These are phyloP conservation scores for Baronia brevicornis DNA, from an alignment of 2,888 invertebrate species.

Conservation along the genomic window DNA sequence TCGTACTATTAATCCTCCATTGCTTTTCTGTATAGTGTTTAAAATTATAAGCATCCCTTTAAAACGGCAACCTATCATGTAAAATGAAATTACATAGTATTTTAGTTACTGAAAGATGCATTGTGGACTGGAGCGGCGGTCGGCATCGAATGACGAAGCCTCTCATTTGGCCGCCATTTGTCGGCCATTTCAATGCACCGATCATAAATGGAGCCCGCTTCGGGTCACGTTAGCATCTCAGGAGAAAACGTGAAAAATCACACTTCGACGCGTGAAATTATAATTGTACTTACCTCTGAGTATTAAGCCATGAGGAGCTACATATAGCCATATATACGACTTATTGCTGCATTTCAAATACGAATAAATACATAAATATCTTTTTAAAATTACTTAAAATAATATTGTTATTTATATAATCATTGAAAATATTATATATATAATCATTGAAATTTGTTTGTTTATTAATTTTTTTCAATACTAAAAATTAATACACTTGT, in stretches of 20 bases:
- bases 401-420: conserved; percentile 13
- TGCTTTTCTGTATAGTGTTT: conserved; percentile 18
- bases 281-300: conserved; percentile 24
- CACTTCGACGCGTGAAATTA: conserved; percentile 66
- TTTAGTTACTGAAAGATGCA: conserved; percentile 41
- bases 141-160: conserved; percentile 67
- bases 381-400: conserved; percentile 6
- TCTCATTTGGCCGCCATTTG: conserved; percentile 75
- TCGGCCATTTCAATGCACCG: conserved; percentile 73
- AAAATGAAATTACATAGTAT: conserved; percentile 9
- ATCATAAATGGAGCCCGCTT: conserved; percentile 72
- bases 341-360: too few relatives aligned
- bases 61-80: too few relatives aligned
- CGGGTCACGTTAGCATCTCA: conserved; percentile 70
- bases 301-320: not conserved
- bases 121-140: conserved; percentile 51
- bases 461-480: too few relatives aligned
- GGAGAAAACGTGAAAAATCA: conserved; percentile 72
- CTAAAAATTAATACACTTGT: too few relatives aligned
- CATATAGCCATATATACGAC: too few relatives aligned
- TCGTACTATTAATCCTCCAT: conserved; percentile 27
- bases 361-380: too few relatives aligned
- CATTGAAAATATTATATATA: conserved; percentile 12
- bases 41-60: too few relatives aligned
- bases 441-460: too few relatives aligned